phyloP scores from a whole-genome alignment of 2,113 vertebrate genomes.

The Archilochus colubris region DNA sequence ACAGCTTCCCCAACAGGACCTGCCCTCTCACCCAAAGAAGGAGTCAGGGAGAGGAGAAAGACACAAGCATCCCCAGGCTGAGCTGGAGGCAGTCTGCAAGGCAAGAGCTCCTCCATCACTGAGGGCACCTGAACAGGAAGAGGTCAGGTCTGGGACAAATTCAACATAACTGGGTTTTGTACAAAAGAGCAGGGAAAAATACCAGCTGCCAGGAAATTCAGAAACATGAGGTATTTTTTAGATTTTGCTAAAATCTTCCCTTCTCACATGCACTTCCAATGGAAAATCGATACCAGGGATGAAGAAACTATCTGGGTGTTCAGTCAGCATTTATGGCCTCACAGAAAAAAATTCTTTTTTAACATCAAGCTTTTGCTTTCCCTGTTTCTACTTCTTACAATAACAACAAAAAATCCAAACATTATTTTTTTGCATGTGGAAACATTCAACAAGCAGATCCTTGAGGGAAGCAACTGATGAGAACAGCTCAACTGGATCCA shows the following conservation, averaged over 20 bases:
- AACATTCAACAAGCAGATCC: neutral
- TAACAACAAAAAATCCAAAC: neutral
- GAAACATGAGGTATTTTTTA: neutral
- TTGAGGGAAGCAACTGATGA: neutral
- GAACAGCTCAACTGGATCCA: neutral
- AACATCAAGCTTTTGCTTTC: neutral
- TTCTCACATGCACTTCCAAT: neutral
- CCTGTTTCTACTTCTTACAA: neutral
- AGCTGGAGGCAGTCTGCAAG: neutral
- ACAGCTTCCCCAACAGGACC: neutral
- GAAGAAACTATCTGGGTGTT: neutral
- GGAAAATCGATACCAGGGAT: neutral
- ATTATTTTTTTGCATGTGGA: neutral
- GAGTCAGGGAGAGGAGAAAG: neutral
- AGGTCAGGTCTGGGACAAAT: neutral
- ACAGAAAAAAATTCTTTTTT: accelerated
- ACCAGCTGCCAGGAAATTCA: neutral
- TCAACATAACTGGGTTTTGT: neutral
- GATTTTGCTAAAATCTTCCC: neutral
- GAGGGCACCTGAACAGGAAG: neutral
- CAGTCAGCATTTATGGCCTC: neutral
- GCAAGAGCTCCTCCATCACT: neutral
- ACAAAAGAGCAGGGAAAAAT: neutral
- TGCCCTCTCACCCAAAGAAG: neutral
- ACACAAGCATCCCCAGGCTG: accelerated